Base-by-base conservation (phyloP, 2,888 invertebrate genomes). In the Melanargia galathea region DNA sequence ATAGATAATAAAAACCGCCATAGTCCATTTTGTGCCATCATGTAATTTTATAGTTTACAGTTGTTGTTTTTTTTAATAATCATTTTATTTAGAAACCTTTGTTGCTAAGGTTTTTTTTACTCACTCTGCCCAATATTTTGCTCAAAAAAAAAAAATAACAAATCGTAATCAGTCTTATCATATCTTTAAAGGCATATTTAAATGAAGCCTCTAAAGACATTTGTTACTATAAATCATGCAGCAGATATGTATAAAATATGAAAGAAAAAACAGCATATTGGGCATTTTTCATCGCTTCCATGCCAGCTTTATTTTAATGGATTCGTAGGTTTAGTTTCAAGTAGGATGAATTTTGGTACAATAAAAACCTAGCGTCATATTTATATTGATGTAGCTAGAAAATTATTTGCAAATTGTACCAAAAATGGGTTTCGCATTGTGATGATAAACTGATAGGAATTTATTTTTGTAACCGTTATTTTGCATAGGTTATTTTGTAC, bases 401-500 rank as follows among this genome's bases (percentile, higher is more conserved):
- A 13, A 26, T 35, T 33, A 43, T 60, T 60, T 63, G 10, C n/a
- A 58, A 64, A 58, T 68, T 66, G 75, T 73, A 72, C 74, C 73
- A 71, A 73, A 68, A 62, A 63, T 71, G 71, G 73, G 70, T 73
- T 75, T 68, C 60, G 75, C 75, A 75, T 79, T 86, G 86, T 87
- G 87, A 86, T 83, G 73, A 69, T 66, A 73, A 77, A 78, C 69
- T 73, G 70, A 71, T 71, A 73, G 76, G 71, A 74, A 74, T 70
- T 81, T 85, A 86, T 87, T 87, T 87, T 87, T 87, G 76, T 84
- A 87, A 80, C 73, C 72, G 75, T 85, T 83, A 80, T 82, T 81
- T 79, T 79, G 75, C 76, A 75, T 81, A 85, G 82, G 80, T 84
- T 87, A 82, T 86, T 84, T 86, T 84, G 74, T 86, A 82, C 75